Percentiles rank a stretch among this genome's conserved stretches.
These are phyloP conservation scores for Mactra quadrangularis DNA, from an alignment of 1,140 invertebrate genomes.

Conservation along the genomic window DNA sequence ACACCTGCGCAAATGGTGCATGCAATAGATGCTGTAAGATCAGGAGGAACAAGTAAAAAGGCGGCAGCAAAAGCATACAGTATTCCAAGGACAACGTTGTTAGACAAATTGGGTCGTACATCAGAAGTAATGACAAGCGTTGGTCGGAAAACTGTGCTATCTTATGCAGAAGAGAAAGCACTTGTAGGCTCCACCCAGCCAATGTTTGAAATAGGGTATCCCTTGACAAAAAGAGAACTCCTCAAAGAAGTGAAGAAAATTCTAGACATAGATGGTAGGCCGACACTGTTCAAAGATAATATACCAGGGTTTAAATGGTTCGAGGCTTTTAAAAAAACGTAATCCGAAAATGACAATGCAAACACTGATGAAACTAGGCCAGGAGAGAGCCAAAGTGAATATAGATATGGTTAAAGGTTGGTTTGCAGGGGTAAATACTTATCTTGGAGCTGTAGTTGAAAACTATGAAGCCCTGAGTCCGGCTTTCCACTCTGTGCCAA, in stretches of 20 bases:
- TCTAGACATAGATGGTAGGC: slow-evolving; percentile 13
- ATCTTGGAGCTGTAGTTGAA: too few species aligned
- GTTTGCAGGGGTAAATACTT: slow-evolving; percentile 12
- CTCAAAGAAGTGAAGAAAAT: slow-evolving; percentile 2
- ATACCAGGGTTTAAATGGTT: slow-evolving; percentile 22
- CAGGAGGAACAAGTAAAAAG: not conserved
- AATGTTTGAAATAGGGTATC: slow-evolving; percentile 22
- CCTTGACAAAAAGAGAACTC: slow-evolving; percentile 6
- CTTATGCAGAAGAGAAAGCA: not conserved
- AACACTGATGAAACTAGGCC: slow-evolving; percentile 4
- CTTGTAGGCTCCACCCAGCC: not conserved
- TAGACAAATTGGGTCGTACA: slow-evolving; percentile 28
- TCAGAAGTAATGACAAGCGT: slow-evolving; percentile 1
- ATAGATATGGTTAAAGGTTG: slow-evolving; percentile 7
- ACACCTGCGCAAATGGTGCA: slow-evolving; percentile 25
- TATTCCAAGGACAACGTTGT: slow-evolving; percentile 30
- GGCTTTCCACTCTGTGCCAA: too few species aligned
- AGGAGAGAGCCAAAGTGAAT: not conserved
- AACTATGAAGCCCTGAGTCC: too few species aligned
- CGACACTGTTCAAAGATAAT: slow-evolving; percentile 13
- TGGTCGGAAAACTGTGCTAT: slow-evolving; percentile 17
- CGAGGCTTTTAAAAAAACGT: not conserved
- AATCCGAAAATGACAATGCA: slow-evolving; percentile 6
- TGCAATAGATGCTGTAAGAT: slow-evolving; percentile 33
- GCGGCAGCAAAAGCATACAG: slow-evolving; percentile 2